phyloP scores from a whole-genome alignment of 2,797 vertebrate species.

The Eidolon dupreanum region DNA sequence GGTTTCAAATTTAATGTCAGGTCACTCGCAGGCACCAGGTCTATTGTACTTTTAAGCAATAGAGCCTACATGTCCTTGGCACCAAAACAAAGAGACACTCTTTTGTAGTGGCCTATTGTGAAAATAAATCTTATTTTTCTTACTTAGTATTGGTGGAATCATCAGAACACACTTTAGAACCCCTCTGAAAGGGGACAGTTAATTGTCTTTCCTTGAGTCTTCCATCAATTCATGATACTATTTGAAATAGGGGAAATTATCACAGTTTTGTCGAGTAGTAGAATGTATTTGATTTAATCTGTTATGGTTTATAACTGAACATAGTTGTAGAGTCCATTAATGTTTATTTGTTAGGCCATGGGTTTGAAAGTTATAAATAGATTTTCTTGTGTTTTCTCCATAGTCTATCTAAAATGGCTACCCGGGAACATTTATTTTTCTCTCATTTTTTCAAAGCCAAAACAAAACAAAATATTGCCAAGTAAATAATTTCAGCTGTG shows the following conservation, averaged over 20 bases:
- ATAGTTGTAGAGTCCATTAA: neutral
- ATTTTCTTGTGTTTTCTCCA: conserved; percentile 46
- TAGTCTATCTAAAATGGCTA: conserved; percentile 20
- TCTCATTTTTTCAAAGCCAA: conserved; percentile 57
- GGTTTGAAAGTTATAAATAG: conserved; percentile 21
- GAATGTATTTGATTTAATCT: neutral
- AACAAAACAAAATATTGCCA: conserved; percentile 53
- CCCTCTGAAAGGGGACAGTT: neutral
- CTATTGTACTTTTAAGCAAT: conserved; percentile 64
- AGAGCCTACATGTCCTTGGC: conserved; percentile 27
- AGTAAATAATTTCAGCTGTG: conserved; percentile 81
- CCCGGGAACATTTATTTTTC: conserved; percentile 65
- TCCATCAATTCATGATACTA: conserved; percentile 39
- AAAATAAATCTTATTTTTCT: neutral
- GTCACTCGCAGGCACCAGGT: conserved; percentile 62
- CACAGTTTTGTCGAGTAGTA: conserved; percentile 47
- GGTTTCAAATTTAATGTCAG: conserved; percentile 62
- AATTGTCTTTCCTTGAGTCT: neutral
- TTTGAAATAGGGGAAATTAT: conserved; percentile 60
- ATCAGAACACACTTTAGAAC: neutral
- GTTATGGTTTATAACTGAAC: accelerated
- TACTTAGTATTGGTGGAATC: neutral
- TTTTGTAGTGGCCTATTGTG: neutral
- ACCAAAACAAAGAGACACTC: conserved; percentile 17
- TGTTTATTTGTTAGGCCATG: neutral